Base-by-base conservation (phyloP, 2,888 invertebrate species). In the Brachypalpus laphriformis region DNA sequence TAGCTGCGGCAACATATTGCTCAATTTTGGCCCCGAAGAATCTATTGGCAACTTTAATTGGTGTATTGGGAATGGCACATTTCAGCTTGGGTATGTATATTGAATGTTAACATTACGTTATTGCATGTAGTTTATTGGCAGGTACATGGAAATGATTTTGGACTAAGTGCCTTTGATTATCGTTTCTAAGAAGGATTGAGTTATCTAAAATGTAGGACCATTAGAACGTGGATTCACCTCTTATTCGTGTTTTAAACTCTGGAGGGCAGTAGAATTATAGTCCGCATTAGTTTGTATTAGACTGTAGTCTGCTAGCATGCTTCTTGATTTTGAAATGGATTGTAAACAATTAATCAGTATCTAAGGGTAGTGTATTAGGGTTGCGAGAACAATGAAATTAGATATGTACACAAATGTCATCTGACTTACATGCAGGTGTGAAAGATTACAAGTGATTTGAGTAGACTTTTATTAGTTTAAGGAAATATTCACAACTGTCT, bases 1-100 rank as follows among this genome's bases (percentile, higher is more conserved):
- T 97, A 14, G 96, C 98, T 40, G 97, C 97, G 0, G 96, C 97
- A 5, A 97, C 97, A 0, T 97, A 97, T 91, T 97, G 97, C 89
- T 96, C 96, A 11, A 94, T 96, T 91, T 92, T 97, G 88, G 96
- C 97, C 0, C 97, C 98, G 0, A 95, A 96, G 90, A 96, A 95
- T 89, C 93, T 97, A 87, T 92, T 97, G 74, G 97, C 97, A 4
- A 97, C 97, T 0, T 93, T 97, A 68, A 97, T 97, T 89, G 97
- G 97, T 16, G 95, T 97, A 0, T 93, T 97, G 54, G 97, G 97
- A 87, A 97, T 97, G 94, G 95, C 97, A 1, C 97, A 97, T 92
- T 97, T 97, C 90, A 97, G 97, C 92, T 94, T 98, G 89, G 91
- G 91, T 89, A 89, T 89, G 90, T 89, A 71, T 9, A 72, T 72